A percentile compares a stretch with the other conserved stretches of the same genome.
phyloP scores from a whole-genome alignment of 2,113 vertebrate genomes.

The Daubentonia madagascariensis region DNA sequence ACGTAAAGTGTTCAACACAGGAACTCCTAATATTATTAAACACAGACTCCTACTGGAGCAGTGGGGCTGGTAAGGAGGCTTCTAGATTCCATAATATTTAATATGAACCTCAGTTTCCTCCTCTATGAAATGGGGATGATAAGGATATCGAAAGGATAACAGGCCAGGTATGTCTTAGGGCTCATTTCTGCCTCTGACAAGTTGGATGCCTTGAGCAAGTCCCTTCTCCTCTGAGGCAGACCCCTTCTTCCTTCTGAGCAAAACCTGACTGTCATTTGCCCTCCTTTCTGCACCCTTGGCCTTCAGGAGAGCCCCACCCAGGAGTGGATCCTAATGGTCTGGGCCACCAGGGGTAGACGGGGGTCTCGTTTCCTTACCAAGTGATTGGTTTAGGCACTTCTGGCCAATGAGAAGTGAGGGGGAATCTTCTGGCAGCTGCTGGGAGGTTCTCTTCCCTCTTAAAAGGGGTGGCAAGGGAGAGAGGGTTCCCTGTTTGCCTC shows the following conservation, averaged over 20 bases:
- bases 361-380: neutral
- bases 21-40: neutral
- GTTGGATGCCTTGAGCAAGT: neutral
- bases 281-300: neutral
- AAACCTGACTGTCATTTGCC: neutral
- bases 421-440: neutral
- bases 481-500: neutral
- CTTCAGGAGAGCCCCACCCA: neutral
- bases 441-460: neutral
- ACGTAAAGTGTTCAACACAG: neutral
- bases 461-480: neutral
- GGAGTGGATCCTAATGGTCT: no score
- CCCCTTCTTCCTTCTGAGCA: neutral
- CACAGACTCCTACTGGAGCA: neutral
- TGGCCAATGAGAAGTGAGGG: neutral
- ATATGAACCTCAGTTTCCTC: neutral
- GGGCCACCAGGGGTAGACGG: no score
- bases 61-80: neutral
- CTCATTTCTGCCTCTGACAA: neutral
- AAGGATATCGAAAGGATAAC: neutral
- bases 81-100: no score
- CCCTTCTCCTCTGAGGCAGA: neutral
- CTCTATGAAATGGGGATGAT: neutral
- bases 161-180: fast-evolving
- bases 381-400: neutral